Conservation (phyloP, 2,888 invertebrate genomes). For the Chesias legatella region DNA sequence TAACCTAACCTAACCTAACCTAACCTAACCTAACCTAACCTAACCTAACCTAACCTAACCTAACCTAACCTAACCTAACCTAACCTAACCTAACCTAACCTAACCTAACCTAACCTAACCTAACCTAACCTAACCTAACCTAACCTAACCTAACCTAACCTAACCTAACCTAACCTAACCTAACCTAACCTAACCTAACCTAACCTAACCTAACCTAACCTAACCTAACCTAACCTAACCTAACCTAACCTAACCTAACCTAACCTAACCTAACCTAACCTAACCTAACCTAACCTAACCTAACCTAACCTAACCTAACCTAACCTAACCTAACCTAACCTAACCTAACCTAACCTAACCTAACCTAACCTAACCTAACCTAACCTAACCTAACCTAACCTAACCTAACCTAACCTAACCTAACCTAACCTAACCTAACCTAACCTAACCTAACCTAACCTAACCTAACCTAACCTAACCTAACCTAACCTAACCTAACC, state of each 20-base stretch:
- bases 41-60: constrained; percentile 19
- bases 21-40: constrained; percentile 23
- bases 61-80: constrained; percentile 14
- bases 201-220: constrained; percentile 25
- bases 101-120: constrained; percentile 4
- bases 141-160: constrained; percentile 24
- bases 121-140: constrained; percentile 16
- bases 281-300: constrained; percentile 24
- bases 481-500: constrained; percentile 28
- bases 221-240: constrained; percentile 11
- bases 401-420: constrained; percentile 27
- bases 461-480: constrained; percentile 24
- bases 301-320: constrained; percentile 23
- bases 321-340: constrained; percentile 24
- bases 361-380: constrained; percentile 25
- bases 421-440: constrained; percentile 28
- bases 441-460: constrained; percentile 26
- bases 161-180: constrained; percentile 23
- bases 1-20: constrained; percentile 23
- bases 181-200: constrained; percentile 24
- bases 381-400: constrained; percentile 25
- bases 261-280: constrained; percentile 15
- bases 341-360: constrained; percentile 26
- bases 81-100: constrained; percentile 7
- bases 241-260: constrained; percentile 10